Conservation (phyloP, 2,797 vertebrate genomes). For the Loris lydekkerianus region DNA sequence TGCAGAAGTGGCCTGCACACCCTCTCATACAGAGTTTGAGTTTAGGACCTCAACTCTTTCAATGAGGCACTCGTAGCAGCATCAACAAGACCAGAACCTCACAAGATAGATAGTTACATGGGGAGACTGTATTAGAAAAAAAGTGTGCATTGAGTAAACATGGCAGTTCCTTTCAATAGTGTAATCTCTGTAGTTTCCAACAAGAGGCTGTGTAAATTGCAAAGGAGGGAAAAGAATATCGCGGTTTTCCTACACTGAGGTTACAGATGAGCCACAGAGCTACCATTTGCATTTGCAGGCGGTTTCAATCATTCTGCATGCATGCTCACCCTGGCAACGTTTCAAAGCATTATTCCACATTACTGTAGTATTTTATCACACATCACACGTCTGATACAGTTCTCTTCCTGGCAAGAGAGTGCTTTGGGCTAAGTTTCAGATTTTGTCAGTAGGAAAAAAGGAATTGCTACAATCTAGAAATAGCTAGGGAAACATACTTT, state of each 20-base stretch:
- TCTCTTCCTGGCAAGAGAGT: conserved; percentile 66
- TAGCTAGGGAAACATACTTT: conserved; percentile 78
- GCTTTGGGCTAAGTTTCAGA: conserved; percentile 71
- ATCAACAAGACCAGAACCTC: neutral
- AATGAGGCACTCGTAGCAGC: neutral
- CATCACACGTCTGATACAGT: conserved; percentile 44
- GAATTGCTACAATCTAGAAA: conserved; percentile 68
- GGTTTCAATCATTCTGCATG: conserved; percentile 76
- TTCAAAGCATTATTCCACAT: conserved; percentile 76
- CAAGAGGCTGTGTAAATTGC: conserved; percentile 64
- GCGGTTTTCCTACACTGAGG: conserved; percentile 48
- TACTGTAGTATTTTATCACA: conserved; percentile 55
- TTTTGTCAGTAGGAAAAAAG: conserved; percentile 78
- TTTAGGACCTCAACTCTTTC: neutral
- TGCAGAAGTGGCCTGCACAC: neutral
- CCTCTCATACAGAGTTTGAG: neutral
- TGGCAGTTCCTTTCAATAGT: neutral
- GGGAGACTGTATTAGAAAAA: conserved; percentile 10
- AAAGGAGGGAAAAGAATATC: conserved; percentile 64
- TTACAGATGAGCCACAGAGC: conserved; percentile 72
- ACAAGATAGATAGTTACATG: neutral
- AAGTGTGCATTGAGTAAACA: conserved; percentile 53
- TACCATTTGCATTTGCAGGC: conserved; percentile 61
- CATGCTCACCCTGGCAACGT: conserved; percentile 69
- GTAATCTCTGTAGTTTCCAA: conserved; percentile 38